Percentiles rank a stretch among this genome's conserved stretches.
phyloP scores from a whole-genome alignment of 1,140 invertebrate genomes.

The Drosophila santomea region DNA sequence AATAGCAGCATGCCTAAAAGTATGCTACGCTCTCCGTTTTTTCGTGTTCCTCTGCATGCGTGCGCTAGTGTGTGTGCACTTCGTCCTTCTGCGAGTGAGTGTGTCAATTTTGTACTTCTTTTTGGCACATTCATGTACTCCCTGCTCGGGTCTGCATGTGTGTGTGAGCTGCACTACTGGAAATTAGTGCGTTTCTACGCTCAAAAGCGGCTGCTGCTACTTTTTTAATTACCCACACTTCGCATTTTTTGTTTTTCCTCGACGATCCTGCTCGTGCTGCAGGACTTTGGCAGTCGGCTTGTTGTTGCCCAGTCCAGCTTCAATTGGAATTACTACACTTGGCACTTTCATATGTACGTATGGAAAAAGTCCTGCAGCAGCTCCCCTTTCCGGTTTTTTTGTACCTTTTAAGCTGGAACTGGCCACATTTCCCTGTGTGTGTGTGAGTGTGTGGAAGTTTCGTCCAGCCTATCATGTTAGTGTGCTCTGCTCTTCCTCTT shows the following conservation, averaged over 20 bases:
- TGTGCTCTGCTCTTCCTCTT: constrained; percentile 59
- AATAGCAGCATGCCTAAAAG: constrained; percentile 82
- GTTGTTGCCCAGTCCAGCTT: constrained; percentile 56
- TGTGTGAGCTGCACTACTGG: constrained; percentile 62
- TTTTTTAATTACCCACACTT: constrained; percentile 83
- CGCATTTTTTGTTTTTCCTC: constrained; percentile 42
- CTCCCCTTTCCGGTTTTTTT: constrained; percentile 33
- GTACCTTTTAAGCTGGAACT: constrained; percentile 42
- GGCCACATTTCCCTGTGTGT: constrained; percentile 32
- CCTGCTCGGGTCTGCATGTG: not conserved
- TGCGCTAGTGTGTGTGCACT: constrained; percentile 25
- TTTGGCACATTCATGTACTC: constrained; percentile 31
- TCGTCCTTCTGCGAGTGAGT: constrained; percentile 46
- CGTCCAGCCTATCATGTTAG: constrained; percentile 79
- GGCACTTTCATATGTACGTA: constrained; percentile 72
- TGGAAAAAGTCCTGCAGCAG: constrained; percentile 32
- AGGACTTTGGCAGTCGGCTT: constrained; percentile 52
- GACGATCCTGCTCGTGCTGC: constrained; percentile 27
- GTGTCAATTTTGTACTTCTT: constrained; percentile 59
- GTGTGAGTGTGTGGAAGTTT: constrained; percentile 32
- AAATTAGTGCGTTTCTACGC: constrained; percentile 82
- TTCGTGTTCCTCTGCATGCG: constrained; percentile 45
- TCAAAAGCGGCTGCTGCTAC: constrained; percentile 77
- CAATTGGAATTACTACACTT: constrained; percentile 83
- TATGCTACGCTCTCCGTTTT: constrained; percentile 61